Conservation (phyloP, 1,140 invertebrate genomes). For the Periplaneta americana region DNA sequence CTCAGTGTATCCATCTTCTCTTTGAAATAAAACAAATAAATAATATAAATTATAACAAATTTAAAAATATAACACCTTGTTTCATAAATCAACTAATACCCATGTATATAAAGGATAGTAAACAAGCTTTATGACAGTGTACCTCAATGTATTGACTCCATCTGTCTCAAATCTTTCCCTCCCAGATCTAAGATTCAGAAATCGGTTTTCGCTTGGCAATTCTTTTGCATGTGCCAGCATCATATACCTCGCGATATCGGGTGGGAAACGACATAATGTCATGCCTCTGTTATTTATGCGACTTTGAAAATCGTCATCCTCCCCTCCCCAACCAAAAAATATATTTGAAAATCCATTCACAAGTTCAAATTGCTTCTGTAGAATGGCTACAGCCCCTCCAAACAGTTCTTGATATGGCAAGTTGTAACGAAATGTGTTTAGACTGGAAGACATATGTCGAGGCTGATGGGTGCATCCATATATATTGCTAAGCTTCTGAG, state of each 20-base stretch:
- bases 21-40: too few relatives aligned
- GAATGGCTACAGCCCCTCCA: slow-evolving; percentile 71
- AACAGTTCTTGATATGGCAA: slow-evolving; percentile 67
- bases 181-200: slow-evolving; percentile 49
- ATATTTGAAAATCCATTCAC: slow-evolving; percentile 92
- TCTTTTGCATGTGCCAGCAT: slow-evolving; percentile 62
- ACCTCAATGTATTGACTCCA: slow-evolving; percentile 64
- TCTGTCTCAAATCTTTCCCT: slow-evolving; percentile 52
- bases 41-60: too few relatives aligned
- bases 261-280: slow-evolving; percentile 62
- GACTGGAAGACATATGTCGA: slow-evolving; percentile 86
- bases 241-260: slow-evolving; percentile 64
- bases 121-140: slow-evolving; percentile 48
- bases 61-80: too few relatives aligned
- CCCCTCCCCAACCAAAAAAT: slow-evolving; percentile 84
- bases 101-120: slow-evolving; percentile 51
- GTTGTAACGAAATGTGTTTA: slow-evolving; percentile 83
- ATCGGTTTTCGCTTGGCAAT: slow-evolving; percentile 49
- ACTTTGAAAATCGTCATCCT: slow-evolving; percentile 84
- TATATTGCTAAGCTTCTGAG: slow-evolving; percentile 81
- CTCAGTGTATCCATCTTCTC: too few relatives aligned
- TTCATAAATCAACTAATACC: slow-evolving; percentile 36
- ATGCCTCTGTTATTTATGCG: slow-evolving; percentile 47
- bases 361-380: slow-evolving; percentile 59
- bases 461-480: slow-evolving; percentile 86